Conservation (phyloP, 2,113 vertebrate species). For the Phrynosoma blainvillii region DNA sequence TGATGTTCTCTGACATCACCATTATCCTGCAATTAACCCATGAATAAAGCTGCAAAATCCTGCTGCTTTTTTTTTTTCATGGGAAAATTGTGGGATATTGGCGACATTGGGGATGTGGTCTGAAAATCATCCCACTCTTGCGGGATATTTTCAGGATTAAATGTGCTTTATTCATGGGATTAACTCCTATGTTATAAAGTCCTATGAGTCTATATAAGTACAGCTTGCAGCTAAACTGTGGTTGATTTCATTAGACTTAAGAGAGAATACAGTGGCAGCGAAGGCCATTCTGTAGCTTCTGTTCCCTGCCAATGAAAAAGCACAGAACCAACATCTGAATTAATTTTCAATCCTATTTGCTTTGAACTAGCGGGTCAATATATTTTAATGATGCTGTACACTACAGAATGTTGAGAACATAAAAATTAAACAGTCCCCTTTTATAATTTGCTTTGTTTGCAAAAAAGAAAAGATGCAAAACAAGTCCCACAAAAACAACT, state of each 20-base stretch:
- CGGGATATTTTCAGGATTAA: too few relatives aligned
- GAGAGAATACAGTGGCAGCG: not conserved
- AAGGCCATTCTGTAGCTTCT: accelerated
- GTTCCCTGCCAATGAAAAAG: slow-evolving; percentile 20
- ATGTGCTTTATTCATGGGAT: too few relatives aligned
- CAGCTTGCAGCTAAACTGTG: not conserved
- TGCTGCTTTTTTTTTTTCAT: too few relatives aligned
- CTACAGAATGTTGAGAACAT: slow-evolving; percentile 34
- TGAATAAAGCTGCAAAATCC: too few relatives aligned
- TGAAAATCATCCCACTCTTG: too few relatives aligned
- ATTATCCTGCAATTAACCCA: too few relatives aligned
- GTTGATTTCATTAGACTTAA: not conserved
- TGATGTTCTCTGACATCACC: too few relatives aligned
- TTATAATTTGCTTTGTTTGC: slow-evolving; percentile 49
- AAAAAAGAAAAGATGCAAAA: not conserved
- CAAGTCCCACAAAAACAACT: not conserved
- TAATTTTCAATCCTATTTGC: slow-evolving; percentile 50
- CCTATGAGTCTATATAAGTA: too few relatives aligned
- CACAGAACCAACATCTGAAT: slow-evolving; percentile 15
- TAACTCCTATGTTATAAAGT: too few relatives aligned
- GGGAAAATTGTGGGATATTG: too few relatives aligned
- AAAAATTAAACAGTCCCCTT: slow-evolving; percentile 33
- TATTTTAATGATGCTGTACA: slow-evolving; percentile 42
- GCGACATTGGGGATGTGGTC: too few relatives aligned
- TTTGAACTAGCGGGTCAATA: slow-evolving; percentile 52